Percentiles rank a stretch among this genome's conserved stretches.
These are phyloP conservation scores for Kryphioiulus occultus DNA, from an alignment of 2,888 invertebrate species.

Conservation along the genomic window DNA sequence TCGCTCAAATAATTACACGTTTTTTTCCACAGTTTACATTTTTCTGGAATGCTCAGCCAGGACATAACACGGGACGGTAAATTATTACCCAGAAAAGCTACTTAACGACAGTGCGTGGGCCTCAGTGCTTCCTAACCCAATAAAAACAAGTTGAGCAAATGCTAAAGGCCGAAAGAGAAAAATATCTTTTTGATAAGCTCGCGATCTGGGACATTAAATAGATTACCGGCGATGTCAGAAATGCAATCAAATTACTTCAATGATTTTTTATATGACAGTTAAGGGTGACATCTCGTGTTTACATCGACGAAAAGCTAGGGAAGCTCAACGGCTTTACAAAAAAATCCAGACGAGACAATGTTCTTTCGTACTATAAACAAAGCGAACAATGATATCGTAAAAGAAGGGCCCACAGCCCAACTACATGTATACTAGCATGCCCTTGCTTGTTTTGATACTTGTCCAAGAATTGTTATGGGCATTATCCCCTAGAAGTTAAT, in stretches of 20 bases:
- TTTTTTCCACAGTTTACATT: neutral
- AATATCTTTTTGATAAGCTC: constrained; percentile 23
- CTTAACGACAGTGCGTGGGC: neutral
- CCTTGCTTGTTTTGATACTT: too few relatives aligned
- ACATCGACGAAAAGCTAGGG: neutral
- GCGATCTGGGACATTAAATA: neutral
- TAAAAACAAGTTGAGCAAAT: constrained; percentile 11
- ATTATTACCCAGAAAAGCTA: neutral
- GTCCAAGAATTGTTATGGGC: too few relatives aligned
- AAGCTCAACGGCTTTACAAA: constrained; percentile 9
- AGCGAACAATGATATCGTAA: neutral
- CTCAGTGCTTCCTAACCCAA: neutral
- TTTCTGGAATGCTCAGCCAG: neutral
- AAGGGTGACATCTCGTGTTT: constrained; percentile 9
- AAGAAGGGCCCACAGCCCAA: too few relatives aligned
- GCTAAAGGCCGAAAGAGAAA: neutral
- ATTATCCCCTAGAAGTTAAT: too few relatives aligned
- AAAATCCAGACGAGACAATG: constrained; percentile 18
- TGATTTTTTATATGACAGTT: constrained; percentile 2
- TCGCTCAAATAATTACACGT: neutral
- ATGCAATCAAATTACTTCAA: constrained; percentile 11
- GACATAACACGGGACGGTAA: neutral
- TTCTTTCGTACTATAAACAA: neutral
- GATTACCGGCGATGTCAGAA: neutral
- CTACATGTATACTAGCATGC: too few relatives aligned